Conservation (phyloP, 2,797 vertebrate genomes). For the Chaetodon trifasciatus region DNA sequence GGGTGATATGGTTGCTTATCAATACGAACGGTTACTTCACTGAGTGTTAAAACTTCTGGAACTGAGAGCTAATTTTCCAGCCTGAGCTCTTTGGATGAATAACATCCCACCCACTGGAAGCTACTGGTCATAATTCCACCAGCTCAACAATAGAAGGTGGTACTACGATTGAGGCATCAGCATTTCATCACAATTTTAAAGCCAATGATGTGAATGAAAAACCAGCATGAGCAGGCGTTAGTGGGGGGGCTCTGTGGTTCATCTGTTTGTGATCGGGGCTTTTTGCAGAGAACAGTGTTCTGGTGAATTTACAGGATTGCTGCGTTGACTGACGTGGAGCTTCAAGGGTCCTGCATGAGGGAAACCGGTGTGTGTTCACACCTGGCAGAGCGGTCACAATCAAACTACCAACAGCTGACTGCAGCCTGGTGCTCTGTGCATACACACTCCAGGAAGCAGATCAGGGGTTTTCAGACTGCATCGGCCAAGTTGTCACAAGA, state of each 20-base stretch:
- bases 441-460: conserved; percentile 11
- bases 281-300: neutral
- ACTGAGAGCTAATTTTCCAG: neutral
- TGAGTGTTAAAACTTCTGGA: neutral
- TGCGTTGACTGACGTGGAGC: conserved; percentile 6
- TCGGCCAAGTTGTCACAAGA: conserved; percentile 13
- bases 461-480: conserved; percentile 13
- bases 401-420: neutral
- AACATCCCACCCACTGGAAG: neutral
- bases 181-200: neutral
- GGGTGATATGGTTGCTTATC: neutral
- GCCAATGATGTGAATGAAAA: neutral
- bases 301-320: neutral
- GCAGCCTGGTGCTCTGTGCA: neutral
- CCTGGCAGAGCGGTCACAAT: conserved; percentile 18
- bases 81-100: neutral
- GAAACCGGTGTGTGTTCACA: conserved; percentile 13
- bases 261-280: neutral
- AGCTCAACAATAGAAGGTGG: neutral
- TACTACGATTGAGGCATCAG: neutral
- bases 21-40: neutral
- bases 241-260: neutral
- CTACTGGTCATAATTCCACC: neutral
- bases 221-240: neutral
- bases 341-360: conserved; percentile 11